These are phyloP conservation scores for Sylvilagus floridanus DNA, from an alignment of 2,797 vertebrate genomes.

Conservation along the genomic window DNA sequence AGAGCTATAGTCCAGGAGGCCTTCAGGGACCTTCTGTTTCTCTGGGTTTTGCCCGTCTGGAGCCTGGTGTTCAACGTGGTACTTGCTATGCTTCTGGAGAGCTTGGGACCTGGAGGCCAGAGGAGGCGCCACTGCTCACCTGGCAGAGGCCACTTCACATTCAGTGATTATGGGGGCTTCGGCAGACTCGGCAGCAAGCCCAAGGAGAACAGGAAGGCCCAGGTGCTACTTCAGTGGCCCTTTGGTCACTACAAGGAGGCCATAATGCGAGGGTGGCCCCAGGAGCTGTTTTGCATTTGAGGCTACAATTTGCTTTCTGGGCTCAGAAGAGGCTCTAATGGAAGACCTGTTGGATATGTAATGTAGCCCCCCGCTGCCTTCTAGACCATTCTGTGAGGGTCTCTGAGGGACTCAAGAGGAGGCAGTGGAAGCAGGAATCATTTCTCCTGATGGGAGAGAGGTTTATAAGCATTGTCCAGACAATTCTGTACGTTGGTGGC, in stretches of 20 bases:
- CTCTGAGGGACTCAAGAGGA: neutral
- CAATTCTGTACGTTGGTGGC: no score
- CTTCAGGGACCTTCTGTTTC: neutral
- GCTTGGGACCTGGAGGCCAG: neutral
- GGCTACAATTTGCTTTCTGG: conserved; percentile 38
- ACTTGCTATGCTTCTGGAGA: neutral
- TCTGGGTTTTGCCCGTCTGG: neutral
- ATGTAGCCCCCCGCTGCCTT: neutral
- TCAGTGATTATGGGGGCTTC: neutral
- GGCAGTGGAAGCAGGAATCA: neutral
- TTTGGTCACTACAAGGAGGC: neutral
- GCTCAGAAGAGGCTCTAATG: conserved; percentile 53
- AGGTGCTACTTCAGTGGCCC: conserved; percentile 15
- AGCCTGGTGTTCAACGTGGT: neutral
- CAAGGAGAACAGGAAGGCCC: neutral
- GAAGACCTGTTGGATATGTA: conserved; percentile 6
- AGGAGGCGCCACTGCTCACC: neutral
- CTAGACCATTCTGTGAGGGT: neutral
- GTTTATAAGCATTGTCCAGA: neutral
- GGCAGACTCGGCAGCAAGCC: neutral
- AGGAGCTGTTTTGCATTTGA: conserved; percentile 14
- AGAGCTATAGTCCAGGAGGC: neutral
- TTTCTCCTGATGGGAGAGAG: neutral
- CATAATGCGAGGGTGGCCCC: neutral
- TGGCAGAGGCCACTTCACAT: neutral